Base-by-base conservation (phyloP, 2,888 invertebrate species). In the Polydrusus pterygomalis region DNA sequence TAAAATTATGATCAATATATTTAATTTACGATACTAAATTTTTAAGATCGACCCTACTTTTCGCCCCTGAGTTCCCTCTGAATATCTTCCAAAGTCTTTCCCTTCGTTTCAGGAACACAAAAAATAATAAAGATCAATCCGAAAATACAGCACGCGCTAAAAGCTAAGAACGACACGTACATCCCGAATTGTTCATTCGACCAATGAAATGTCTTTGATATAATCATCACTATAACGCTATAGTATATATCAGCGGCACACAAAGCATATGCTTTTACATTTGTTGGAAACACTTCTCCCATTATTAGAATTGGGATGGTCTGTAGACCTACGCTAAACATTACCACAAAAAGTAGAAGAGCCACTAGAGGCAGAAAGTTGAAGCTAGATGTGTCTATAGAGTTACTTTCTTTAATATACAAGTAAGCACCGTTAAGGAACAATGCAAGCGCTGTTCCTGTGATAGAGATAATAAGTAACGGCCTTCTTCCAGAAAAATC, bases 231-330 rank as follows among this genome's bases (percentile, higher is more conserved):
- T 54, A 88, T 86, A 1, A 88, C 77, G 62, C 89, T 88, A 70
- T 89, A 90, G 70, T 89, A 87, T 69, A 91, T 86, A 11, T 90
- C 89, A 1, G 89, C 89, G 5, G 90, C 83, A 15, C 90, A 89
- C n/a, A 90, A 87, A 0, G 91, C 91, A 13, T 89, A 86, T 0
- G 91, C 90, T 80, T 91, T 89, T 0, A 89, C 90, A 78, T 89
- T 88, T 0, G 89, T 84, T 68, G 92, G 89, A 83, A 92, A 90
- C 2, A 91, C 83, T 84, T 91, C 91, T 0, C 89, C 88, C 79
- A 90, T 85, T 49, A 90, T 85, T 49, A 90, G 84, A 79, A 89
- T 88, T 0, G 90, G 90, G 58, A 91, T 84, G 0, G 89, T 89
- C 1, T 90, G 89, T 73, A 90, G 85, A 0, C 90, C 90, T 7